phyloP scores from a whole-genome alignment of 2,888 invertebrate genomes.

The Danaus chrysippus region DNA sequence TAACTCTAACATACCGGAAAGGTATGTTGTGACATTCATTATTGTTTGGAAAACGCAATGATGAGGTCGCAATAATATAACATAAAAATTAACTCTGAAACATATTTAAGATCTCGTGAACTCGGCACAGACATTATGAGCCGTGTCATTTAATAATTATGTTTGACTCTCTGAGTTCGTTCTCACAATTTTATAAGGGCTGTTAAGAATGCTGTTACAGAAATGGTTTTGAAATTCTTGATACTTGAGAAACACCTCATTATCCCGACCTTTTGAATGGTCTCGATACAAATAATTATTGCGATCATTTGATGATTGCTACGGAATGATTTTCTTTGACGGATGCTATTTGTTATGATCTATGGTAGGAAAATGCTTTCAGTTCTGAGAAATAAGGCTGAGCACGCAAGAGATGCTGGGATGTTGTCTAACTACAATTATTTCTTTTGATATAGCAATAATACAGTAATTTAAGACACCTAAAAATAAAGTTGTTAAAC shows the following conservation, averaged over 20 bases:
- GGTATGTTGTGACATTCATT: not conserved
- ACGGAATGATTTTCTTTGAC: conserved; percentile 20
- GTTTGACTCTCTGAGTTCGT: not conserved
- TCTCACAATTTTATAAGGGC: not conserved
- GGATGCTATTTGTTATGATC: conserved; percentile 11
- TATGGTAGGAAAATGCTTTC: conserved; percentile 14
- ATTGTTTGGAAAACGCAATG: not conserved
- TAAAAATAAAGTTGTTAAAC: no score
- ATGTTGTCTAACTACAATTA: no score
- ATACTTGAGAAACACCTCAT: conserved; percentile 20
- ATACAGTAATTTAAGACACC: no score
- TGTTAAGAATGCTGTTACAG: not conserved
- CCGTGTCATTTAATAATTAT: not conserved
- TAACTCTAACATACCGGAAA: conserved; percentile 3
- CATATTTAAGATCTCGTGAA: no score
- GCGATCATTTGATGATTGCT: conserved; percentile 15
- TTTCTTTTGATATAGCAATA: no score
- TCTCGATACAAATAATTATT: conserved; percentile 19
- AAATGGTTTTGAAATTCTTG: not conserved
- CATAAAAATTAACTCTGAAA: no score
- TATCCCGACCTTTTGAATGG: conserved; percentile 21
- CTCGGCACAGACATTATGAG: no score
- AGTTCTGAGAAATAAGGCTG: conserved; percentile 4
- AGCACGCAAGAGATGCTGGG: no score
- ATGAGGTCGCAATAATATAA: no score